Conservation (phyloP, 2,797 vertebrate species). For the Anisognathus igniventris region DNA sequence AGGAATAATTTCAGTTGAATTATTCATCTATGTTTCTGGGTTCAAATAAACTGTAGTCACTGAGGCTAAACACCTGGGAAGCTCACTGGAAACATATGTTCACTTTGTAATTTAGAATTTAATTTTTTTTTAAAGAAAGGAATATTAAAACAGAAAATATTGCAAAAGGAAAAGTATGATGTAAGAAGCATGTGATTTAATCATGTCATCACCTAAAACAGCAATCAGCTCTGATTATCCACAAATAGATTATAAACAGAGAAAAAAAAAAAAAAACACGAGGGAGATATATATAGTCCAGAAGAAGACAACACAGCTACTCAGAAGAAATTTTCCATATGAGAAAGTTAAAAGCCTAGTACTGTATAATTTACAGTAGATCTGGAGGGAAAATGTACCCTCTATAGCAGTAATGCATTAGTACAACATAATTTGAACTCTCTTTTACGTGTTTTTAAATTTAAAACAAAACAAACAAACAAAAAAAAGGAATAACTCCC, state of each 20-base stretch:
- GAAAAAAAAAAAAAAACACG: accelerated
- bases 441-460: neutral
- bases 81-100: neutral
- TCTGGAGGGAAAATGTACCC: neutral
- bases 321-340: neutral
- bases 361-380: neutral
- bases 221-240: neutral
- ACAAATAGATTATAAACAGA: neutral
- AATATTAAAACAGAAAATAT: neutral
- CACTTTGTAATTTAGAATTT: neutral
- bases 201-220: neutral
- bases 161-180: neutral
- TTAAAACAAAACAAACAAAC: neutral
- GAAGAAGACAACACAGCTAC: neutral
- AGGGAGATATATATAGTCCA: neutral
- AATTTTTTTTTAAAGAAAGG: neutral
- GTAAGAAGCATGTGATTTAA: neutral
- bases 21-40: neutral
- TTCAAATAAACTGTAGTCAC: neutral
- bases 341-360: neutral
- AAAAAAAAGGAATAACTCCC: neutral
- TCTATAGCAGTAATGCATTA: neutral
- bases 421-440: neutral
- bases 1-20: neutral
- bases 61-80: neutral